Conservation (phyloP, 2,113 vertebrate genomes). For the Forbesichthys agassizii region DNA sequence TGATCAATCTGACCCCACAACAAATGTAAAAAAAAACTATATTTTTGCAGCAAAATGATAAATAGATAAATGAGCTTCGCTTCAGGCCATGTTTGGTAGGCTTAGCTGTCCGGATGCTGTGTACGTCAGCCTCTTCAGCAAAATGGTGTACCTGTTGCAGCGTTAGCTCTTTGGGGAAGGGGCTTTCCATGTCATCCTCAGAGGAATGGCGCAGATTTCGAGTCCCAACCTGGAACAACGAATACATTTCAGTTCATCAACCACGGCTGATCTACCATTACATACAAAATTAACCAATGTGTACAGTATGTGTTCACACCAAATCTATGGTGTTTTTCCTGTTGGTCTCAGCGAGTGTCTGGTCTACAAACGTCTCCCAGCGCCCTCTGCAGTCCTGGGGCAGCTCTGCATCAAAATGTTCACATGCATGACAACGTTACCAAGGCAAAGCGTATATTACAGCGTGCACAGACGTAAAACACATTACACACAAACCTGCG, state of each 20-base stretch:
- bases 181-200: constrained; percentile 92
- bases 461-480: background rate
- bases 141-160: constrained; percentile 85
- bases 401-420: constrained; percentile 76
- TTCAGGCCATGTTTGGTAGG: background rate
- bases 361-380: constrained; percentile 95
- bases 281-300: background rate
- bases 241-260: background rate
- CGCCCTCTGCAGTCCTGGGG: constrained; percentile 91
- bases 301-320: constrained; percentile 72
- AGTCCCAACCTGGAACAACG: constrained; percentile 81
- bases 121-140: too few species aligned
- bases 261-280: background rate
- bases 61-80: background rate
- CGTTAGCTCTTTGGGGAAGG: constrained; percentile 92
- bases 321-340: constrained; percentile 91
- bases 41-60: background rate
- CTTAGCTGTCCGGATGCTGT: too few species aligned
- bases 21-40: too few species aligned
- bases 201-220: constrained; percentile 91
- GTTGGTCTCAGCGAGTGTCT: constrained; percentile 90
- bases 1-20: too few species aligned
- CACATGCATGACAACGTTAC: background rate
- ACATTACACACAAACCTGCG: constrained; percentile 75
- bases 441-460: background rate